Evolutionary conservation across 30 jellyfish, hydroid and myxozoan genomes (phyloP), one percentile per base, ranked within the genome.

Genomic region (Pseudorhiza aurosa): DNA sequence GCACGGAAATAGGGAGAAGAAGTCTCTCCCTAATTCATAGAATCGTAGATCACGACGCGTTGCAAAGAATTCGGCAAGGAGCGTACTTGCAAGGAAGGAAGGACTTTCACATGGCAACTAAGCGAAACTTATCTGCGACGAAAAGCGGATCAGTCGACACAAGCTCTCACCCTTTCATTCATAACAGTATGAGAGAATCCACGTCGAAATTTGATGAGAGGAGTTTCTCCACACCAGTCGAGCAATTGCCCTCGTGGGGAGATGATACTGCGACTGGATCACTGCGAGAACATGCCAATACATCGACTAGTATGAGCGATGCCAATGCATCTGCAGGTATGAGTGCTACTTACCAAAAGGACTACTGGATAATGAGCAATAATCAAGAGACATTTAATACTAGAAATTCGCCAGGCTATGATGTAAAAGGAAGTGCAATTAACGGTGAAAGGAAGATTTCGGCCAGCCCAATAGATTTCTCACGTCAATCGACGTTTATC

Each of bases 51-150:
- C 28, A 59, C 46, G 77, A 68, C 36, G 91, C 83, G 19, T 57
- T 80, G 80, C 91, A 64, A 26, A 63, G 35, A 39, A 80, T 80
- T 21, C 65, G 71, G 42, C 84, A 80, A 65, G 91, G 91, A 14
- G 91, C 91, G 3, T 80, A 64, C 42, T 39, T 80, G 30, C 91
- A 80, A 35, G 84, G 83, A 10, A 64, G 71, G 2, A 51, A 58
- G 19, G 49, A 80, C 35, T 80, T 80, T 25, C 19, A 12, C 10
- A 12, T 63, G 32, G 72, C 89, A 1, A 24, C 26, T 9, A 53
- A 49, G 26, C 47, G 40, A 24, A 36, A 26, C 30, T 19, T 53
- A 0, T n/a, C 71, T 5, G 39, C 32, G 11, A 1, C 75, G 29
- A 32, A 49, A 24, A 73, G 32, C 27, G 58, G 27, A 22, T 2